phyloP scores from a whole-genome alignment of 1,140 invertebrate species.

The Caenorhabditis elegans region DNA sequence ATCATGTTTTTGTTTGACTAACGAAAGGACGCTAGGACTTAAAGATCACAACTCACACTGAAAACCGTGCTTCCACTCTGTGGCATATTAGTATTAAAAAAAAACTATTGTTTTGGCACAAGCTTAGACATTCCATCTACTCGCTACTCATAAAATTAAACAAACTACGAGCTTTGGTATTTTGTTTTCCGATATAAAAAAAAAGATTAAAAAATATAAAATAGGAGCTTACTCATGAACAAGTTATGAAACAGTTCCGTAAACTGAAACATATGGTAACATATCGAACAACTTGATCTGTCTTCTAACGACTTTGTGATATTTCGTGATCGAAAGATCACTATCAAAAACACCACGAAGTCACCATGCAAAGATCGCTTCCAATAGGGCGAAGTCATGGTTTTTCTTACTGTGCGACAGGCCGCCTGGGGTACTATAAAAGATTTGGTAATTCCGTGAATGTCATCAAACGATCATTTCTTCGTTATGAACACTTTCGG shows the following conservation, averaged over 20 bases:
- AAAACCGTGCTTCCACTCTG: too few species aligned
- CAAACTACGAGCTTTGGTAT: neutral
- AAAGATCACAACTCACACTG: too few species aligned
- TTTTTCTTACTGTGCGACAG: neutral
- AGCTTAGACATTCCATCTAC: too few species aligned
- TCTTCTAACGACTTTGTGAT: neutral
- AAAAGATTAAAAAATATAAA: too few species aligned
- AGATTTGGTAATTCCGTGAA: neutral
- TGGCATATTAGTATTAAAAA: too few species aligned
- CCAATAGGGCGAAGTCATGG: neutral
- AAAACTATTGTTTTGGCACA: too few species aligned
- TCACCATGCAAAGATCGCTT: conserved; percentile 13
- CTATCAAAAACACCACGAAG: neutral
- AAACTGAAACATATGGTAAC: too few species aligned
- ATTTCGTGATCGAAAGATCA: conserved; percentile 1
- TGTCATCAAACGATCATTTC: neutral
- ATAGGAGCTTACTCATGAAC: too few species aligned
- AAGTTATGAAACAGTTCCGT: too few species aligned
- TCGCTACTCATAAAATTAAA: neutral
- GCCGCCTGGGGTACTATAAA: neutral
- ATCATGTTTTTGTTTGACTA: too few species aligned
- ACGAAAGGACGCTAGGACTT: too few species aligned
- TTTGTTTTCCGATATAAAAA: too few species aligned
- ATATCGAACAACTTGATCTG: neutral
- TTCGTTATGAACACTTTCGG: neutral